Conservation (phyloP, 2,888 invertebrate genomes). For the Cryptocephalus moraei region DNA sequence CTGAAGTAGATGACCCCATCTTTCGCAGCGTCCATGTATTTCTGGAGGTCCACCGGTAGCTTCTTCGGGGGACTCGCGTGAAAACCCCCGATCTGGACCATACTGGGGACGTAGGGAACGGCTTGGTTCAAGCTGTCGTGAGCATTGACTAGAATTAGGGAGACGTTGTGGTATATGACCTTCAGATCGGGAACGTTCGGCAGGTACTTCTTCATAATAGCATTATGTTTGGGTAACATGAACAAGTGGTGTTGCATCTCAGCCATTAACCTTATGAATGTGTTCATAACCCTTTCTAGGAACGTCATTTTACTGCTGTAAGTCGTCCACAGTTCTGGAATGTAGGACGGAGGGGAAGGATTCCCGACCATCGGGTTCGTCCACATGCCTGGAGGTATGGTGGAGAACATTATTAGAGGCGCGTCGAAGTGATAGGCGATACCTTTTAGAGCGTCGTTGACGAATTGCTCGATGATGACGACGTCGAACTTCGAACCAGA, state of each 20-base stretch:
- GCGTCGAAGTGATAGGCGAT: constrained; percentile 32
- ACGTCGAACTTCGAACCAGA: constrained; percentile 34
- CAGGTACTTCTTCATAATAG: constrained; percentile 22
- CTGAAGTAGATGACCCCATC: constrained; percentile 49
- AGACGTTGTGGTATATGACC: constrained; percentile 17
- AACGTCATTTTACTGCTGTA: constrained; percentile 41
- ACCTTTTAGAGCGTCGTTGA: constrained; percentile 40
- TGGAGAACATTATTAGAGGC: constrained; percentile 34
- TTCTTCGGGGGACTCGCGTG: constrained; percentile 32
- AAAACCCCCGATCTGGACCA: constrained; percentile 47
- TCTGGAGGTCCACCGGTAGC: constrained; percentile 38
- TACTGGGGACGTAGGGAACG: constrained; percentile 44
- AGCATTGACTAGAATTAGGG: constrained; percentile 24
- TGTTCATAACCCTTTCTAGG: constrained; percentile 42
- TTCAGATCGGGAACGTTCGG: constrained; percentile 22
- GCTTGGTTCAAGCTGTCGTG: constrained; percentile 44
- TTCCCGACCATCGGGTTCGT: constrained; percentile 32
- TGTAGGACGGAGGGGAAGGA: constrained; percentile 40
- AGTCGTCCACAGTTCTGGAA: constrained; percentile 38
- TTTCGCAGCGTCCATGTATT: constrained; percentile 42
- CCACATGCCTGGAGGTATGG: constrained; percentile 38
- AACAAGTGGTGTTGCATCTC: constrained; percentile 14
- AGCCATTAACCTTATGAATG: constrained; percentile 21
- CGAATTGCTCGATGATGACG: constrained; percentile 39
- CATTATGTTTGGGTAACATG: constrained; percentile 18